Evolutionary conservation across 2,888 invertebrate species (phyloP), one percentile per base, ranked within the genome.

Genomic region (Caenorhabditis sp.): DNA sequence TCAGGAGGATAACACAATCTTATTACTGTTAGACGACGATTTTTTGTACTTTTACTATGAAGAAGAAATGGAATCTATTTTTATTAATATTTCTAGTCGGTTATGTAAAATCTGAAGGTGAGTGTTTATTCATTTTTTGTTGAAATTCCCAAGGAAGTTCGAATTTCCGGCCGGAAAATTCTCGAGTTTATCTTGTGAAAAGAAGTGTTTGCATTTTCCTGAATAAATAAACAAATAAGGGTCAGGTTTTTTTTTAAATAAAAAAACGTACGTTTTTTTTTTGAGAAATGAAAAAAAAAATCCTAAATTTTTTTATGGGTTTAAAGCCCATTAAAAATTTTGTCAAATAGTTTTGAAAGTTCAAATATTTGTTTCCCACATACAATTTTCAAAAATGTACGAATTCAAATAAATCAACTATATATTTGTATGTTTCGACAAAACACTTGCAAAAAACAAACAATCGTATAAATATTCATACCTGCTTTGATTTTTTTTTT

Each of bases 51-150:
- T 31, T 4, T 43, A 62, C 19, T 37, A 69, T 69, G 69, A 69
- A 65, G 57, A 69, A 69, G 24, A 64, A 65, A 50, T 58, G 64
- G 27, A 58, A 62, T 23, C 26, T 69, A 14, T 69, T 69, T 57
- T 53, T 69, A 43, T 53, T 69, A 12, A 65, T 69, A 19, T 69
- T 69, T 43, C 14, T 43, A 17, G 17, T 12, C 43, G 43, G 14
- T 43, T 43, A 2, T 17, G 43, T 17, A 17, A 17, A 43, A 43
- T 17, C 50, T 63, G 61, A 31, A 37, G 57, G 55, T n/a, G 27
- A 6, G 19, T 21, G 21, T 23, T 21, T 58, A 4, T 62, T 62
- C 36, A n/a, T 59, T 3, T 10, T 43, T 43, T 43, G 43, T 17
- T 6, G 31, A 31, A 31, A 31, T 31, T 31, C 31, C 4, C 31